These are phyloP conservation scores for Sandelia bainsii DNA, from an alignment of 2,797 vertebrate genomes.

Conservation along the genomic window DNA sequence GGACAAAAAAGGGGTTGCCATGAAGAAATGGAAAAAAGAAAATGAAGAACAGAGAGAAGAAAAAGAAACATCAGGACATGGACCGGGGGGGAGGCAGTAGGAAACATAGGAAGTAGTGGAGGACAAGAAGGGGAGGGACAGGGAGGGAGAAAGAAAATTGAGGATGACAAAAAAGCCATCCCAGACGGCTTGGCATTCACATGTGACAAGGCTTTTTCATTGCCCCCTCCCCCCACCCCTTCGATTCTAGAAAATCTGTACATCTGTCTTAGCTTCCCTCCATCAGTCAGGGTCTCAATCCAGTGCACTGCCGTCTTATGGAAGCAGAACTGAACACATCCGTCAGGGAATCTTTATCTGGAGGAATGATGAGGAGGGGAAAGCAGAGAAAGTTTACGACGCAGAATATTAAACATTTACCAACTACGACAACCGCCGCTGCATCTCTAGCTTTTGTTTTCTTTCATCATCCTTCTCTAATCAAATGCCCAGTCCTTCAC, in stretches of 20 bases:
- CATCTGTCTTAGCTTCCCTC: conserved; percentile 68
- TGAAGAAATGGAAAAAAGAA: background rate
- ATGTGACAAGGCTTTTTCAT: conserved; percentile 37
- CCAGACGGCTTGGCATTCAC: conserved; percentile 52
- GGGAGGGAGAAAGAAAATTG: conserved; percentile 12
- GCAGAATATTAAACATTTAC: conserved; percentile 61
- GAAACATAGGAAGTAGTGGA: background rate
- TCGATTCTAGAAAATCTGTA: conserved; percentile 59
- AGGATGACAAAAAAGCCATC: conserved; percentile 36
- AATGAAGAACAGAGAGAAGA: background rate
- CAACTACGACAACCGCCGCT: conserved; percentile 1
- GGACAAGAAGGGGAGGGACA: background rate
- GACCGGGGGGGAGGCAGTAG: background rate
- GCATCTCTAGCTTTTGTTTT: conserved; percentile 19
- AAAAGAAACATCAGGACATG: conserved; percentile 15
- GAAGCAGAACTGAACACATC: conserved; percentile 52
- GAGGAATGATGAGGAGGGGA: conserved; percentile 37
- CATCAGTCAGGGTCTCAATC: conserved; percentile 68
- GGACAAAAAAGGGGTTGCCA: background rate
- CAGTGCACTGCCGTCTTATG: conserved; percentile 54
- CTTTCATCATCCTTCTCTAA: conserved; percentile 26
- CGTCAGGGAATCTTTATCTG: conserved; percentile 60
- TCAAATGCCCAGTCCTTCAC: conserved; percentile 50
- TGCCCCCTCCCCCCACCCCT: conserved; percentile 9
- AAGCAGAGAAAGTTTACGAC: conserved; percentile 16